Base-by-base conservation (phyloP, 2,888 invertebrate genomes). In the Mimas tiliae region DNA sequence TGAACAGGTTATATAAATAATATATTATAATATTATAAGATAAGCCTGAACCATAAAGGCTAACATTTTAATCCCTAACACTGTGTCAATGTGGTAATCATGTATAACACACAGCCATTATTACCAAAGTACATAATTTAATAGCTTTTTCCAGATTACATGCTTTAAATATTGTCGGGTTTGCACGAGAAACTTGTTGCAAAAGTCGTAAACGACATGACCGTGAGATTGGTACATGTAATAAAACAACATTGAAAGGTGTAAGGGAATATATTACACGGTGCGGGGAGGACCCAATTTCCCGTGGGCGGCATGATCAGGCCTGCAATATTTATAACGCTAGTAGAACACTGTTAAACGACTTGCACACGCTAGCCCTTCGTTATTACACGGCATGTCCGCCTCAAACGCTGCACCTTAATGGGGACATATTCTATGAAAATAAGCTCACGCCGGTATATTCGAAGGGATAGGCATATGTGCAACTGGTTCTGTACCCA, bases 271-370 rank as follows among this genome's bases (percentile, higher is more conserved):
- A 76, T 76, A 75, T 73, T 75, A 70, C 67, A 72, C 70, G 69
- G 70, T 72, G 68, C 64, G 68, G 77, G 78, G 76, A 77, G 79
- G 79, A 72, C 79, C 73, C 79, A 82, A 82, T 84, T 83, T 85
- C 79, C 80, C 78, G 82, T 80, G 79, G 80, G 85, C 77, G 81
- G 76, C 75, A 72, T 79, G 79, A 80, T 81, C 81, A 78, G 70
- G 71, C 78, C 19, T 78, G 78, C 78, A 82, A 81, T 83, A 85
- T 85, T 85, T 84, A 83, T 81, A 79, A 74, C 76, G 69, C 67
- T 73, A 69, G 73, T 74, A 68, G 73, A 72, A 80, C 74, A 73
- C 74, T 74, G 77, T 69, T 74, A 72, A 67, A 64, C 73, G 65
- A 68, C 71, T 70, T 72, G 72, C 74, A 74, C 85, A 85, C 81